Conservation (phyloP, 2,797 vertebrate genomes). For the Chelidonichthys spinosus region DNA sequence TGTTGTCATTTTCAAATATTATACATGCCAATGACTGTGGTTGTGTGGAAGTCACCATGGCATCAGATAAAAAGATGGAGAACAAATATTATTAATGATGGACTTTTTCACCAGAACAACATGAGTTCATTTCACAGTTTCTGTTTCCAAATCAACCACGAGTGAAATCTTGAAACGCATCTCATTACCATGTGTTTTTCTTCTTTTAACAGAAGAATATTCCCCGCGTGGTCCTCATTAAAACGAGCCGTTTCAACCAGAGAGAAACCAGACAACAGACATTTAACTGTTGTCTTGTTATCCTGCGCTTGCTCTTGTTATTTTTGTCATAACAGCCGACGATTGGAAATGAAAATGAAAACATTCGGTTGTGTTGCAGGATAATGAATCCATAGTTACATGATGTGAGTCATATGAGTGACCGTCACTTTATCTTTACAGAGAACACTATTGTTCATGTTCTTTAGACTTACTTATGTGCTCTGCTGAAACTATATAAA, state of each 20-base stretch:
- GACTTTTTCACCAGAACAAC: too few species aligned
- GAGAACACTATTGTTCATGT: too few species aligned
- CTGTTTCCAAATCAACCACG: too few species aligned
- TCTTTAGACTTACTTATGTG: background rate
- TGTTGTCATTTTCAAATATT: too few species aligned
- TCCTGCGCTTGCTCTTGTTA: background rate
- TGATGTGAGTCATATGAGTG: background rate
- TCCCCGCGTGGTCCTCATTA: background rate
- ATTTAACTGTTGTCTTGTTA: background rate
- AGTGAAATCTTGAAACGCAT: too few species aligned
- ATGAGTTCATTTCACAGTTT: too few species aligned
- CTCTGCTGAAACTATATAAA: background rate
- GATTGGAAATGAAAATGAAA: background rate
- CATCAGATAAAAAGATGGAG: too few species aligned
- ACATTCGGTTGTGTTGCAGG: background rate
- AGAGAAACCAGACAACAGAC: background rate
- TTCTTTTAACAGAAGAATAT: background rate
- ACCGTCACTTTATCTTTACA: background rate
- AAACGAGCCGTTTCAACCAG: background rate
- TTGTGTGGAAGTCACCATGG: too few species aligned
- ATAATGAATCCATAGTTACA: constrained; percentile 2
- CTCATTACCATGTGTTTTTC: too few species aligned
- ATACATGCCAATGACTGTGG: too few species aligned
- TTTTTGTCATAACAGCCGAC: background rate
- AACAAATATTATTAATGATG: too few species aligned